Base-by-base conservation (phyloP, 2,113 vertebrate genomes). In the Butorides virescens region DNA sequence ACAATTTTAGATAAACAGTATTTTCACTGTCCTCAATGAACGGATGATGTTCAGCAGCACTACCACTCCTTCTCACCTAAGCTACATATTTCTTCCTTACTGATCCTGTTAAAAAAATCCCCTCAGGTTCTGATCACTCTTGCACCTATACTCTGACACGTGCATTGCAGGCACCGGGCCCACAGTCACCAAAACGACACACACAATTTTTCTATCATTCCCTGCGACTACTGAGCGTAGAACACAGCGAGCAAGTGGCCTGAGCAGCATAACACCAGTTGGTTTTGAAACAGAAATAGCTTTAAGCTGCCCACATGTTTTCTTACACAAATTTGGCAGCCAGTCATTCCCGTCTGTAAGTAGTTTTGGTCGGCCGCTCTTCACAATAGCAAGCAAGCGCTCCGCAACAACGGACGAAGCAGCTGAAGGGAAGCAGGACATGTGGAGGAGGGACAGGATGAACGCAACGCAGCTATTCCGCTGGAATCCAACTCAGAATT, bases 381-480 rank as follows among this genome's bases (percentile, higher is more conserved):
- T 76, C 80, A 66, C 81, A 73, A 49, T 18, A 86, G 77, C 73
- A 52, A 70, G 46, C n/a, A 58, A 95, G 68, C 10, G 44, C 79
- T 92, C 42, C 23, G 61, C 37, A 18, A 36, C 0, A 9, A 62
- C 66, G 79, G 71, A 76, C 50, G 67, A 79, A 61, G 81, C 62
- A 59, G 92, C 85, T 93, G 88, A 86, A 93, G 90, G 81, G 62
- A 79, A 88, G 4, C 42, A 79, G 58, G 92, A 93, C 70, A 29
- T 23, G 66, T 36, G 92, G 93, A 96, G 82, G 92, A 92, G 93
- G 50, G 15, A 94, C 42, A 67, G 53, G 90, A 82, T 67, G 92
- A 91, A 91, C 56, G 78, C 70, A 37, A 75, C 74, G 42, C 61
- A 86, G 86, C 76, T 73, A 49, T 39, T 63, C 86, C 74, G 68